Conservation (phyloP, 2,113 vertebrate species). For the Oryzias woworae region DNA sequence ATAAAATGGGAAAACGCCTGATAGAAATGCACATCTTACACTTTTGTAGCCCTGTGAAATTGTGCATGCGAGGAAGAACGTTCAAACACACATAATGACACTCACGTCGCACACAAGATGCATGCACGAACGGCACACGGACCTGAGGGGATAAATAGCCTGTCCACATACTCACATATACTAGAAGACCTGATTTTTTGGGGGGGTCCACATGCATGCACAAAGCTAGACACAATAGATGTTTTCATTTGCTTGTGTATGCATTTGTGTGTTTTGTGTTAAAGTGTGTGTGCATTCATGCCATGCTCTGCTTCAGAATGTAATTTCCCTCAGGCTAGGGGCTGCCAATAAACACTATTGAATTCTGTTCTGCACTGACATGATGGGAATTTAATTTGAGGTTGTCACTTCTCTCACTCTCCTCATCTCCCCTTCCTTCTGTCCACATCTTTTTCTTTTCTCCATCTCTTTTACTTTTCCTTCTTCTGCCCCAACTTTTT, state of each 20-base stretch:
- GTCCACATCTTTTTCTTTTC: constrained; percentile 23
- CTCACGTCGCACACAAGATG: constrained; percentile 24
- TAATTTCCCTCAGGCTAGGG: constrained; percentile 78
- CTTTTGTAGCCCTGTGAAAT: constrained; percentile 22
- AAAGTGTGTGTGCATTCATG: constrained; percentile 55
- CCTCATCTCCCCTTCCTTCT: constrained; percentile 37
- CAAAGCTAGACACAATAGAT: constrained; percentile 39
- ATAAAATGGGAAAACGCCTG: constrained; percentile 18
- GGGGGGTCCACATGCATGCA: constrained; percentile 37
- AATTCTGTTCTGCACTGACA: constrained; percentile 80
- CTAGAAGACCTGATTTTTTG: constrained; percentile 31
- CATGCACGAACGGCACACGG: constrained; percentile 41
- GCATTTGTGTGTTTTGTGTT: constrained; percentile 8
- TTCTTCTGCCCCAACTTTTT: constrained; percentile 1
- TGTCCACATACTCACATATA: constrained; percentile 61
- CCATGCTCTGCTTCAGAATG: constrained; percentile 75
- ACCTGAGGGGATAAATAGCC: constrained; percentile 52
- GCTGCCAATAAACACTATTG: constrained; percentile 81
- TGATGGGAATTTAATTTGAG: constrained; percentile 82
- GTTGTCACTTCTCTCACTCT: constrained; percentile 66
- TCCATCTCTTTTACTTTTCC: constrained; percentile 2
- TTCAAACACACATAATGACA: constrained; percentile 18
- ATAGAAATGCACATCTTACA: constrained; percentile 18
- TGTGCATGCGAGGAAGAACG: constrained; percentile 4
- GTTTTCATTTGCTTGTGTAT: constrained; percentile 27